Evolutionary conservation across 2,888 invertebrate species (phyloP), one percentile per base, ranked within the genome.

Genomic region (Nowickia ferox): DNA sequence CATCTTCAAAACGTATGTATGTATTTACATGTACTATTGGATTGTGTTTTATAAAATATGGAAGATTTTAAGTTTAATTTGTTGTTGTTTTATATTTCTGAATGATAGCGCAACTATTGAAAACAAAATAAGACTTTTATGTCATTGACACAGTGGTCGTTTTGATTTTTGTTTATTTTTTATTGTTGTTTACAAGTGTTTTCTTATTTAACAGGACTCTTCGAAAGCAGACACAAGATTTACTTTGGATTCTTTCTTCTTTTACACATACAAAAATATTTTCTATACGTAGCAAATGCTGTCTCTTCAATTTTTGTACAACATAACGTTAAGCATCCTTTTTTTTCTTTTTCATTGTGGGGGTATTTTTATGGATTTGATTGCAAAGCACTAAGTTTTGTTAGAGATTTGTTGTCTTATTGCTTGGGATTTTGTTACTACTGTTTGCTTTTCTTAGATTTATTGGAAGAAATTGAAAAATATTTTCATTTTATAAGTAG

Each of bases 121-220:
- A 68, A 59, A 55, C 42, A 59, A 61, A 81, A 81, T 69, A 69
- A 82, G 63, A 76, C 13, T 76, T 81, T 68, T 69, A 46, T 82
- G 82, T 82, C 69, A 84, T 77, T 77, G 57, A 59, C 83, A 83
- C 83, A 78, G 77, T 72, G 72, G 65, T 77, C 83, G 69, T 71
- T 46, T 69, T 65, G 19, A 1, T 76, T 42, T 53, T 68, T 53
- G 44, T 3, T 30, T 30, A 55, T 30, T 10, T 53, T 46, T 40
- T 42, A 38, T 44, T 77, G 57, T 68, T 78, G 59, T 72, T 72
- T 66, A 84, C 83, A 84, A 77, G 72, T 84, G 83, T 66, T 83
- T 68, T 78, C 44, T 66, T 78, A 53, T 77, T 77, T 44, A 72
- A 61, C 19, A 68, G 53, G n/a, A 61, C 59, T 72, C 72, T 72